Evolutionary conservation across 2,113 vertebrate genomes (phyloP), one percentile per base, ranked within the genome.

Genomic region (Campylomormyrus tamandua): DNA sequence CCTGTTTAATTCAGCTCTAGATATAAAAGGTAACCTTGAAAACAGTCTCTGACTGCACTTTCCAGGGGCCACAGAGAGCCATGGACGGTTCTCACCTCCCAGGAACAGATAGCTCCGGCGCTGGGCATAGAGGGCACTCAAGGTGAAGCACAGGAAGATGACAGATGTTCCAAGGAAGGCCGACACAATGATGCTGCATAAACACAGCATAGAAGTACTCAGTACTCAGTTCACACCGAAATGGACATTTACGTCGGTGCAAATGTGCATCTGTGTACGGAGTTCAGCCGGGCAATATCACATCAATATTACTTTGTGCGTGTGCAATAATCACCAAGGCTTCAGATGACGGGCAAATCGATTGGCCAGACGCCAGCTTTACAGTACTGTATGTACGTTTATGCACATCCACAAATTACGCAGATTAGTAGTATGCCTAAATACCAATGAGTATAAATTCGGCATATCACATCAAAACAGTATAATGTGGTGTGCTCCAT

Each of bases 91-190:
- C 91, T 94, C 92, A 98, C 98, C 98, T 96, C 98, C 98, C 0
- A 99, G 95, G 92, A 98, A 99, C 90, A 99, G 96, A 93, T 98
- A 99, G 90, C 95, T 98, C 91, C 98, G 96, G 92, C 98, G 97
- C 90, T 96, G 95, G 91, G 98, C 97, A 0, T 97, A 98, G 1
- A 99, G 96, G 6, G 98, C 98, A 2, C 98, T 99, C 91, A 99
- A 95, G 0, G 97, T 97, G 96, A 99, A 99, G 94, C 98, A 99
- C 86, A 96, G 87, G 91, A 99, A 99, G 93, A 99, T 94, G 92
- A 97, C 90, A 0, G 97, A 96, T 0, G 98, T 99, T 92, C 97
- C 97, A 93, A 99, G 91, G 95, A 99, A 99, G 13, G 98, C 97
- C 0, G 97, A 98, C 88, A 97, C 95, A 86, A 99, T 96, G 95